These are phyloP conservation scores for Papilio dardanus DNA, from an alignment of 1,140 invertebrate genomes.

Conservation along the genomic window DNA sequence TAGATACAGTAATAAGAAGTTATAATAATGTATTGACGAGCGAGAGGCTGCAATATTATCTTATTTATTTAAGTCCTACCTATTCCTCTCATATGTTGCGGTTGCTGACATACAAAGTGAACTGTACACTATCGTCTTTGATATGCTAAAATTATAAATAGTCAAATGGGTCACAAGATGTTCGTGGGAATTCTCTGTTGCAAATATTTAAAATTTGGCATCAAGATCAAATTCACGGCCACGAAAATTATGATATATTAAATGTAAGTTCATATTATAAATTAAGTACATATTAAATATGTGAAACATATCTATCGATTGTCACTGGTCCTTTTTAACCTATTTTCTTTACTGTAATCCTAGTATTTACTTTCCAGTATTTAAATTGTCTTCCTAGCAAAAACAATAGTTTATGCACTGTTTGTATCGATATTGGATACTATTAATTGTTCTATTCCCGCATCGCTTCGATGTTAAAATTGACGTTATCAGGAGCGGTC, in stretches of 20 bases:
- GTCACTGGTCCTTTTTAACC: too few species aligned
- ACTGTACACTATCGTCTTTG: slow-evolving; percentile 58
- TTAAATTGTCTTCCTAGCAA: neutral
- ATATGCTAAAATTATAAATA: slow-evolving; percentile 71
- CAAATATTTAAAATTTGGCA: slow-evolving; percentile 30
- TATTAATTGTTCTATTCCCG: slow-evolving; percentile 34
- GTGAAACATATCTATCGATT: neutral
- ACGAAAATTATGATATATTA: too few species aligned
- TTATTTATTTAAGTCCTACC: slow-evolving; percentile 19
- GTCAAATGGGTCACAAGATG: slow-evolving; percentile 49
- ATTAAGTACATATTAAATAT: too few species aligned
- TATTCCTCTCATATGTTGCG: slow-evolving; percentile 32
- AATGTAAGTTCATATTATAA: too few species aligned
- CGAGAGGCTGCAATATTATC: slow-evolving; percentile 1
- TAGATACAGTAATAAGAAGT: neutral
- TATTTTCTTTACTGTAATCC: neutral
- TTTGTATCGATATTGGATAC: slow-evolving; percentile 23
- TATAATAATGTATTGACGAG: slow-evolving; percentile 20
- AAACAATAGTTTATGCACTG: slow-evolving; percentile 2
- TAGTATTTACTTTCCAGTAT: neutral
- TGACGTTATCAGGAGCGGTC: slow-evolving; percentile 69
- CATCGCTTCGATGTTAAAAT: slow-evolving; percentile 42
- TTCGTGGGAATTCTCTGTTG: slow-evolving; percentile 49
- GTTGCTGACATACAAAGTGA: slow-evolving; percentile 17
- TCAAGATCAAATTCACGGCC: slow-evolving; percentile 17